Evolutionary conservation across 2,113 vertebrate genomes (phyloP).

Genomic region (Boleophthalmus pectinirostris): DNA sequence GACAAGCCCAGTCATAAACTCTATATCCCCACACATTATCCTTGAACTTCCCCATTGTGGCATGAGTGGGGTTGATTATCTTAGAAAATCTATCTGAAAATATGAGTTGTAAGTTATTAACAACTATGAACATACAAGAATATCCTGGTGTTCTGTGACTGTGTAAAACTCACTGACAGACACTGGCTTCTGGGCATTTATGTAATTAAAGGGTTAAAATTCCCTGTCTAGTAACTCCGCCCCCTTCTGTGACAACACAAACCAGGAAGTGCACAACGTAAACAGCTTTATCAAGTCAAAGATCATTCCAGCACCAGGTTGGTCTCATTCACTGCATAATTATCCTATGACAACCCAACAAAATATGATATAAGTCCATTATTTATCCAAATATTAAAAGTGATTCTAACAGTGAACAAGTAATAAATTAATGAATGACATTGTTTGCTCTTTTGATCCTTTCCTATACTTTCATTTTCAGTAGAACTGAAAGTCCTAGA

Average conservation of each 20-base stretch:
- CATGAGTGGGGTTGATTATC: no score
- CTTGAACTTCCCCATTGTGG: no score
- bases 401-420: background rate
- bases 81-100: no score
- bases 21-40: no score
- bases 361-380: background rate
- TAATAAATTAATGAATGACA: background rate
- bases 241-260: conserved; percentile 54
- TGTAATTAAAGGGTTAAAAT: conserved; percentile 50
- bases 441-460: conserved; percentile 13
- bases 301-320: conserved; percentile 18
- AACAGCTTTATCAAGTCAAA: conserved; percentile 1
- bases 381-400: background rate
- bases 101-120: no score
- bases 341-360: background rate
- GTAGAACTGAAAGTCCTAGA: background rate
- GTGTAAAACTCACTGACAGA: background rate
- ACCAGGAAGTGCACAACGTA: conserved; percentile 48
- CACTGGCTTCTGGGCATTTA: background rate
- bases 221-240: conserved; percentile 28
- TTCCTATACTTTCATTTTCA: conserved; percentile 32
- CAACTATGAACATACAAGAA: background rate
- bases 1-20: no score
- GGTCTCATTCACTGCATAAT: conserved; percentile 1
- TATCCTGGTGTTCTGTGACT: background rate